Evolutionary conservation across 2,113 vertebrate genomes (phyloP), one percentile per base, ranked within the genome.

Genomic region (Felis chaus): DNA sequence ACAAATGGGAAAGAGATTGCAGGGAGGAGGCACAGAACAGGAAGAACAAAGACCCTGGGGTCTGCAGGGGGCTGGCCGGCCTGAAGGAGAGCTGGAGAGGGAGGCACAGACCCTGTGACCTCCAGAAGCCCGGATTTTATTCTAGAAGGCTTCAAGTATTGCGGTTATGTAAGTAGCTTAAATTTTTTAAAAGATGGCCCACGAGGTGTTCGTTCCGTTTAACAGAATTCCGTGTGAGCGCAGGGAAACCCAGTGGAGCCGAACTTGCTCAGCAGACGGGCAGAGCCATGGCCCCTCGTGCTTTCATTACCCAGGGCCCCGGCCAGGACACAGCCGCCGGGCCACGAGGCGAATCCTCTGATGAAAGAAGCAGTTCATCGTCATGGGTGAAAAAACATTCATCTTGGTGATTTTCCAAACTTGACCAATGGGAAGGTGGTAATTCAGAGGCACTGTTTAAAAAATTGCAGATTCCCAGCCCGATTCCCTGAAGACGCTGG

Each of bases 221-320:
- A 66, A 55, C 71, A 39, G 82, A 41, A 19, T 33, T 53, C 61
- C 41, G 16, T 50, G 63, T n/a, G 9, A 39, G 36, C 39, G 29
- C 15, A 13, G 7, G 65, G 84, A 69, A 15, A 36, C 15, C 39
- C 1, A 1, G 16, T 4, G 25, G 41, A 13, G 15, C 69, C 4
- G 33, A 16, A 13, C 5, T 5, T 39, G 81, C 14, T 50, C 7
- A 8, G 6, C 31, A 39, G 36, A 31, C 41, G 39, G 33, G 3
- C 1, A 50, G 33, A 3, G 18, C 39, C 1, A 1, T 5, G 18
- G 53, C 66, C 53, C 10, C 5, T 2, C 4, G 7, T 7, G 14
- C 19, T 3, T 7, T 18, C 36, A 18, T 16, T 0, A 18, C 29
- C 25, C 11, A 2, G 16, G 69, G 18, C 33, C 7, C 23, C 18